Conservation (phyloP, 2,113 vertebrate genomes). For the Otocyon megalotis region DNA sequence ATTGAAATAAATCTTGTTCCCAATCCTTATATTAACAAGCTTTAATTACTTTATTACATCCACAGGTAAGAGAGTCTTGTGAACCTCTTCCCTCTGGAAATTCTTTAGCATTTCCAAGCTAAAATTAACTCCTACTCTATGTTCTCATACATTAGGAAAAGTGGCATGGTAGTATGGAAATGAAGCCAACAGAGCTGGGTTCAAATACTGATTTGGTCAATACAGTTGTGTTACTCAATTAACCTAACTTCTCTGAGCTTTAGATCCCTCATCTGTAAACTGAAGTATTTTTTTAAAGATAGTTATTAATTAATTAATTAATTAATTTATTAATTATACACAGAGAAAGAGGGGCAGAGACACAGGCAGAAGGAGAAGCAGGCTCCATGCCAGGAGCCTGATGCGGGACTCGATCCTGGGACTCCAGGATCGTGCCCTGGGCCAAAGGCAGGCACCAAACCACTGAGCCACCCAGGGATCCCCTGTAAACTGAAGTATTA, state of each 20-base stretch:
- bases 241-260: not conserved
- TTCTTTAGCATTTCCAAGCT: not conserved
- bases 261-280: not conserved
- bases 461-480: not conserved
- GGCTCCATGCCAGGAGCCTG: no score
- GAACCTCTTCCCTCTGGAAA: not conserved
- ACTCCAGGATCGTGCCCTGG: no score
- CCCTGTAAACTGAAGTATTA: not conserved
- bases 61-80: not conserved
- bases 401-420: no score
- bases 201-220: slow-evolving; percentile 1
- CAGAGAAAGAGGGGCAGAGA: no score
- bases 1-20: not conserved
- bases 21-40: not conserved
- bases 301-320: no score
- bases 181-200: not conserved
- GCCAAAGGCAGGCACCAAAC: no score
- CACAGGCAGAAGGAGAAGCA: no score
- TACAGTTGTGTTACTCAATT: not conserved
- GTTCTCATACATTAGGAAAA: not conserved
- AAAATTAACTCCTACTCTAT: not conserved
- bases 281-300: not conserved
- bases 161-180: not conserved
- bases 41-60: not conserved
- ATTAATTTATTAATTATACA: no score